Percentiles rank a stretch among this genome's conserved stretches.
phyloP scores from a whole-genome alignment of 2,797 vertebrate genomes.

The Cyclopterus lumpus region DNA sequence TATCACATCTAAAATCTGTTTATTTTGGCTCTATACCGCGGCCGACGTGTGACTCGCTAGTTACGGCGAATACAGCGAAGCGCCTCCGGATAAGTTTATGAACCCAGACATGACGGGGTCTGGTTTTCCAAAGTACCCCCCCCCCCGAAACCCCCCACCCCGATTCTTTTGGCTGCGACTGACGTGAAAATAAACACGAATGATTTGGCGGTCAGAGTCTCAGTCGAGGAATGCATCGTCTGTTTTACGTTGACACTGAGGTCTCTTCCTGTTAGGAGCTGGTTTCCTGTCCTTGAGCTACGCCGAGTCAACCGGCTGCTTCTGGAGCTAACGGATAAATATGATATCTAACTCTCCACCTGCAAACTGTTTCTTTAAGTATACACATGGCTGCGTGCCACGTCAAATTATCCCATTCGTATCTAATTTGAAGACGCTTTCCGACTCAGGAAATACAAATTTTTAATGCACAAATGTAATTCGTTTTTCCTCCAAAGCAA shows the following conservation, averaged over 20 bases:
- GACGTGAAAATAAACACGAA: too few relatives aligned
- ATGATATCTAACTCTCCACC: background rate
- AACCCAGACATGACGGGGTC: too few relatives aligned
- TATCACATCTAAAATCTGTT: background rate
- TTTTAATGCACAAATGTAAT: constrained; percentile 35
- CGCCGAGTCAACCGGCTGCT: background rate
- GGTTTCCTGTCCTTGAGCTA: background rate
- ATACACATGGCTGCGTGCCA: background rate
- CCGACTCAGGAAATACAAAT: constrained; percentile 11
- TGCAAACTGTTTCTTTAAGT: background rate
- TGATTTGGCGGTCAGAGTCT: too few relatives aligned
- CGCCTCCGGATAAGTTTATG: too few relatives aligned
- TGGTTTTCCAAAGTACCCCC: too few relatives aligned
- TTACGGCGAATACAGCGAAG: too few relatives aligned
- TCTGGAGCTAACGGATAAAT: background rate
- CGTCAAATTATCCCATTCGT: background rate
- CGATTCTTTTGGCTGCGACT: too few relatives aligned
- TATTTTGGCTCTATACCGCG: background rate
- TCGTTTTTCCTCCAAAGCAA: constrained; percentile 42
- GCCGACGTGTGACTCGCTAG: too few relatives aligned
- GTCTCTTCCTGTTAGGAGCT: background rate
- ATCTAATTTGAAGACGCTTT: constrained; percentile 16
- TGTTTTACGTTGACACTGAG: background rate
- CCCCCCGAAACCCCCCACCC: too few relatives aligned
- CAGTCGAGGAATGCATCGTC: background rate